Evolutionary conservation across 1,140 invertebrate species (phyloP).

Genomic region (Triops cancriformis): DNA sequence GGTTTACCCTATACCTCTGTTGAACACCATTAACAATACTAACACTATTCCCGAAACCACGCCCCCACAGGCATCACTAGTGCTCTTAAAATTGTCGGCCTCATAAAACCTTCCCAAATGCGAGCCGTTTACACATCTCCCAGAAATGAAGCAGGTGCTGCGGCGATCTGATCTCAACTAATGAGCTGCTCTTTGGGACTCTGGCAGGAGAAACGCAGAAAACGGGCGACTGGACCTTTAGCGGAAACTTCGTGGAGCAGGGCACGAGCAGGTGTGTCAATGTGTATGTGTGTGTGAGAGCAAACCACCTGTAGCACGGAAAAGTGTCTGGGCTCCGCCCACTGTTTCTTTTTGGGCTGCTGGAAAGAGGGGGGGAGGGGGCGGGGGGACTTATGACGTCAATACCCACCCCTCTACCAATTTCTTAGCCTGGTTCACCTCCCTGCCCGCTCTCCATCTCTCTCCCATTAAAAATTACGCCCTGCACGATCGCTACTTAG

Average conservation of each 20-base stretch:
- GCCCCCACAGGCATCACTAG: background rate
- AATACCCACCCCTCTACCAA: background rate
- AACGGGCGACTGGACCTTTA: conserved; percentile 90
- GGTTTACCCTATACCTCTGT: background rate
- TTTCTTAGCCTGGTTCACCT: background rate
- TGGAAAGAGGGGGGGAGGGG: background rate
- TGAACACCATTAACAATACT: background rate
- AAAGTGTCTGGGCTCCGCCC: background rate
- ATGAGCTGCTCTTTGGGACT: conserved; percentile 69
- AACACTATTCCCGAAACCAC: background rate
- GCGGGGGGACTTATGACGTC: background rate
- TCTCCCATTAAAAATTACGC: conserved; percentile 6
- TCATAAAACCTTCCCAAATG: conserved; percentile 31
- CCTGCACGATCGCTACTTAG: background rate
- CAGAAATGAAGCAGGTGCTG: conserved; percentile 85
- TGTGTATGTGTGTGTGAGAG: conserved; percentile 17
- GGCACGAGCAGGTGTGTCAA: conserved; percentile 77
- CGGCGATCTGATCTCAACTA: conserved; percentile 85
- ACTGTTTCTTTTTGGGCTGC: background rate
- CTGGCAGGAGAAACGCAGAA: conserved; percentile 82
- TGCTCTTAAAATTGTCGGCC: background rate
- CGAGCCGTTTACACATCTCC: conserved; percentile 70
- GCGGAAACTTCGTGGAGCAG: conserved; percentile 85
- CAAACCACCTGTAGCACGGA: background rate
- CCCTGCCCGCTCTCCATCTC: background rate